These are phyloP conservation scores for Frankliniella fusca DNA, from an alignment of 2,888 invertebrate genomes.

Conservation along the genomic window DNA sequence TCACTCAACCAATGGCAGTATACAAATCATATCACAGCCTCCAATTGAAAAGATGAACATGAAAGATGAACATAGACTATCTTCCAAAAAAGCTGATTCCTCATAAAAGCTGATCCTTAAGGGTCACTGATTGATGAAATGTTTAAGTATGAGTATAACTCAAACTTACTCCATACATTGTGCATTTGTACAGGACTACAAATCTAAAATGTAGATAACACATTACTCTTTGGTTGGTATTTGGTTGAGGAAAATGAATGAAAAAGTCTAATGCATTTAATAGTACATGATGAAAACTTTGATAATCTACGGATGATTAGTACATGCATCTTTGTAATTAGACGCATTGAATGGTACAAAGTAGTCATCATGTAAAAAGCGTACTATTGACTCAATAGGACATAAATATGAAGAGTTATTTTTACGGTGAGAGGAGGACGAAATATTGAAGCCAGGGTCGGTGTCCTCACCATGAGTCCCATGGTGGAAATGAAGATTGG, in stretches of 20 bases:
- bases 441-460: constrained; percentile 49
- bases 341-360: constrained; percentile 78
- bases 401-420: constrained; percentile 60
- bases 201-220: not conserved
- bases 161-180: not conserved
- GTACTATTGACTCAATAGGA: constrained; percentile 79
- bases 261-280: not conserved
- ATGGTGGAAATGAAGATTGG: constrained; percentile 40
- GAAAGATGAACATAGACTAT: not conserved
- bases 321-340: constrained; percentile 81
- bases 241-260: too few relatives aligned
- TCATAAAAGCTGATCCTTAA: not conserved
- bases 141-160: not conserved
- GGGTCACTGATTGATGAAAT: not conserved
- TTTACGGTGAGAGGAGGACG: constrained; percentile 40
- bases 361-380: constrained; percentile 84
- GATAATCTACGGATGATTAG: constrained; percentile 28
- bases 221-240: not conserved
- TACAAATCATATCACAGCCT: constrained; percentile 26
- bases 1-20: not conserved
- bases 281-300: not conserved
- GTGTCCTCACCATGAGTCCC: constrained; percentile 45
- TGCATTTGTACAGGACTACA: not conserved
- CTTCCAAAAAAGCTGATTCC: not conserved
- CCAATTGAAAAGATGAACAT: not conserved